Conservation (phyloP, 1,140 invertebrate species). For the Thalassaphorura encarpata region DNA sequence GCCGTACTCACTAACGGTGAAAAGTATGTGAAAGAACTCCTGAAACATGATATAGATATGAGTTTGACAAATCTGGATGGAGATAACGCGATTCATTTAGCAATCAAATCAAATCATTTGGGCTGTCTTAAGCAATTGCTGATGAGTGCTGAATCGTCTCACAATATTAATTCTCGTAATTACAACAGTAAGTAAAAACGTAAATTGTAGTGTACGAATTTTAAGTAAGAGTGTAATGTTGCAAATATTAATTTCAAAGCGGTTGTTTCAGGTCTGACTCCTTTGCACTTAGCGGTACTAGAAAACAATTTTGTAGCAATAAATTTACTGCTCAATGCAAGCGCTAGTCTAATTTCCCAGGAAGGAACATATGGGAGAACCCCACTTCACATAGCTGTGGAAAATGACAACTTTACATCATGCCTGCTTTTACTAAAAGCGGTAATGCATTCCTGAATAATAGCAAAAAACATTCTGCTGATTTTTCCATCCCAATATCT, state of each 20-base stretch:
- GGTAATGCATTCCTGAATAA: constrained; percentile 1
- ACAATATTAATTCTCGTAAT: constrained; percentile 24
- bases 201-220: not conserved
- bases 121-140: constrained; percentile 17
- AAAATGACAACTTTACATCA: constrained; percentile 17
- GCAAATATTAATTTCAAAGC: not conserved
- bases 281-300: constrained; percentile 20
- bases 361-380: constrained; percentile 29
- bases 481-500: too few relatives aligned
- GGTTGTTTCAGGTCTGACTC: constrained; percentile 21
- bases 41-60: constrained; percentile 19
- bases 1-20: constrained; percentile 16
- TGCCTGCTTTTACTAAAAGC: constrained; percentile 11
- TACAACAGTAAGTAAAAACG: constrained; percentile 21
- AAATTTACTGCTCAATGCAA: constrained; percentile 10
- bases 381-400: constrained; percentile 26
- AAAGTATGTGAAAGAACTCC: constrained; percentile 23
- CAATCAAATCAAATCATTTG: constrained; percentile 21
- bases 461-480: not conserved
- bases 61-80: constrained; percentile 21
- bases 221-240: not conserved
- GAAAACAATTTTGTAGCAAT: constrained; percentile 12
- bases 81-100: constrained; percentile 23
- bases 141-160: not conserved
- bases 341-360: constrained; percentile 15